Conservation (phyloP, 2,113 vertebrate genomes). For the Hylia prasina region DNA sequence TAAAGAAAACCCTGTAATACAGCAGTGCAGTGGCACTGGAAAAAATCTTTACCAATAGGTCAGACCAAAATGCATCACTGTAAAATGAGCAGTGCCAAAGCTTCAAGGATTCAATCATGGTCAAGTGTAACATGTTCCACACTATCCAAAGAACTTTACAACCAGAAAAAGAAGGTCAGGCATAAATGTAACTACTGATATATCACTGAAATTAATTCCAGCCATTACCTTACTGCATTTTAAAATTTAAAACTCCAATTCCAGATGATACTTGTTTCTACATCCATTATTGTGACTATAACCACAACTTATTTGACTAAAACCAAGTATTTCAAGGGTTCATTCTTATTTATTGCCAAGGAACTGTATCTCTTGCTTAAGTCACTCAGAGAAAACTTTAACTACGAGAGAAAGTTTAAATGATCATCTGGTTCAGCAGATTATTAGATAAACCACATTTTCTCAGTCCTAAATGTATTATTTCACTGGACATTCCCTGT, state of each 20-base stretch:
- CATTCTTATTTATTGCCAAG: background rate
- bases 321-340: background rate
- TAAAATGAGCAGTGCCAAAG: background rate
- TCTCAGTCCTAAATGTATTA: background rate
- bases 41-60: background rate
- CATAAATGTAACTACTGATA: background rate
- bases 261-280: background rate
- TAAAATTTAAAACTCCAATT: background rate
- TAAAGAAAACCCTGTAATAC: background rate
- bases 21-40: background rate
- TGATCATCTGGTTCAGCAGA: background rate
- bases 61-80: background rate
- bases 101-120: background rate
- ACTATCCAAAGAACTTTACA: background rate
- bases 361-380: background rate
- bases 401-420: background rate
- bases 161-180: background rate
- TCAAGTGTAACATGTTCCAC: background rate
- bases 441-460: background rate
- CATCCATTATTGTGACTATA: background rate
- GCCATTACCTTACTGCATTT: background rate
- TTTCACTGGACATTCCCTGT: background rate
- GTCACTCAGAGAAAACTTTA: background rate
- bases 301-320: background rate
- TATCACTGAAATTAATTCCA: background rate